Conservation (phyloP, 1,140 invertebrate species). For the Orchesella cincta region DNA sequence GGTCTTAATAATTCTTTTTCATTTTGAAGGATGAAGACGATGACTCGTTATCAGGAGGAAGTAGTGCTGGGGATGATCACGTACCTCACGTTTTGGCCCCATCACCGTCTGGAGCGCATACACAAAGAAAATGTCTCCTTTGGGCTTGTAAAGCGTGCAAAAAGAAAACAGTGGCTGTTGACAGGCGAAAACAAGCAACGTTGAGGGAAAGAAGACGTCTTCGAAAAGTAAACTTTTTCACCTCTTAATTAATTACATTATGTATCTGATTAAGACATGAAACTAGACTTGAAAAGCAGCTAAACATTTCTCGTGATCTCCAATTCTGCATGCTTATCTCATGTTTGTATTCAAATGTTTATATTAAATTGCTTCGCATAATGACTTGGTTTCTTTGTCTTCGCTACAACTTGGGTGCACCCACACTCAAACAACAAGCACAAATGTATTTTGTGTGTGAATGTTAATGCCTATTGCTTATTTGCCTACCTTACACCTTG, state of each 20-base stretch:
- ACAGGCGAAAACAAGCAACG: slow-evolving; percentile 93
- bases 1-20: not conserved
- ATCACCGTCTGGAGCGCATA: slow-evolving; percentile 52
- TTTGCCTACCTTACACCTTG: not conserved
- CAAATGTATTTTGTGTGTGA: not conserved
- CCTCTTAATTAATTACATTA: too few species aligned
- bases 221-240: slow-evolving; percentile 85
- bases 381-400: too few species aligned
- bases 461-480: not conserved
- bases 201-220: slow-evolving; percentile 86
- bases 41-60: slow-evolving; percentile 44
- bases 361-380: too few species aligned
- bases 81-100: slow-evolving; percentile 61
- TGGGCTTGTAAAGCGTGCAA: slow-evolving; percentile 98
- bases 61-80: slow-evolving; percentile 50
- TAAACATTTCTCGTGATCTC: too few species aligned
- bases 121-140: slow-evolving; percentile 73
- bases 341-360: too few species aligned
- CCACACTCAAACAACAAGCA: not conserved
- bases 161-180: slow-evolving; percentile 88
- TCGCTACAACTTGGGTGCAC: not conserved
- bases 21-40: slow-evolving; percentile 55
- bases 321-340: too few species aligned
- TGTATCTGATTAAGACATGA: too few species aligned
- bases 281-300: too few species aligned